Conservation (phyloP, 1,140 invertebrate genomes). For the Drosophila tani region DNA sequence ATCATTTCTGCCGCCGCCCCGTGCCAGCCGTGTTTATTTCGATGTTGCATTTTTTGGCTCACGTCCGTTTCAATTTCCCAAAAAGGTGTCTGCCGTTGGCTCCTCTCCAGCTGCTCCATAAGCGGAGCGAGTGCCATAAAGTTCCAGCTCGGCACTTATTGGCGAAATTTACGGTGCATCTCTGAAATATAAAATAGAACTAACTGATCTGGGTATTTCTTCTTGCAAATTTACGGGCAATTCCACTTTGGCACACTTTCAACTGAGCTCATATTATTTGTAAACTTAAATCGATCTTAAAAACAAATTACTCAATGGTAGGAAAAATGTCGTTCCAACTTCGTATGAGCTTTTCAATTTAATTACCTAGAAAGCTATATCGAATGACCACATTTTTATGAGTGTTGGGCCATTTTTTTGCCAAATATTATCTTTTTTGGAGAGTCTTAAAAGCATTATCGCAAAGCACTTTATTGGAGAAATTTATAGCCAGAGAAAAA, state of each 20-base stretch:
- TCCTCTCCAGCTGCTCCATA: constrained; percentile 31
- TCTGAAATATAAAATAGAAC: constrained; percentile 15
- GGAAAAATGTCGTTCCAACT: neutral
- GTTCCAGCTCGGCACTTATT: constrained; percentile 37
- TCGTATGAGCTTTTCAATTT: neutral
- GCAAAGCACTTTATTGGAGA: no score
- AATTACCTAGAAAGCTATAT: neutral
- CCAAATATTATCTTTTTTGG: neutral
- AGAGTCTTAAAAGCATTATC: neutral
- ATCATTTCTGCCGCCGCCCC: constrained; percentile 50
- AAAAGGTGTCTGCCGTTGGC: constrained; percentile 52
- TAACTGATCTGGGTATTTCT: neutral
- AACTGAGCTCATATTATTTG: constrained; percentile 5
- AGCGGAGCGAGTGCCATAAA: constrained; percentile 45
- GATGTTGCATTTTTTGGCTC: constrained; percentile 55
- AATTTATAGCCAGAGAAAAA: no score
- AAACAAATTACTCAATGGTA: neutral
- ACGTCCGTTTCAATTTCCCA: constrained; percentile 57
- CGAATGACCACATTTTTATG: neutral
- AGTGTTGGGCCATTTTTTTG: no score
- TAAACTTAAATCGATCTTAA: neutral
- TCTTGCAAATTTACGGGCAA: constrained; percentile 1
- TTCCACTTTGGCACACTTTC: constrained; percentile 1
- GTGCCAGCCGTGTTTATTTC: constrained; percentile 24
- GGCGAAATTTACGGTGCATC: constrained; percentile 34